Conservation (phyloP, 2,888 invertebrate species). For the Brassicogethes aeneus region DNA sequence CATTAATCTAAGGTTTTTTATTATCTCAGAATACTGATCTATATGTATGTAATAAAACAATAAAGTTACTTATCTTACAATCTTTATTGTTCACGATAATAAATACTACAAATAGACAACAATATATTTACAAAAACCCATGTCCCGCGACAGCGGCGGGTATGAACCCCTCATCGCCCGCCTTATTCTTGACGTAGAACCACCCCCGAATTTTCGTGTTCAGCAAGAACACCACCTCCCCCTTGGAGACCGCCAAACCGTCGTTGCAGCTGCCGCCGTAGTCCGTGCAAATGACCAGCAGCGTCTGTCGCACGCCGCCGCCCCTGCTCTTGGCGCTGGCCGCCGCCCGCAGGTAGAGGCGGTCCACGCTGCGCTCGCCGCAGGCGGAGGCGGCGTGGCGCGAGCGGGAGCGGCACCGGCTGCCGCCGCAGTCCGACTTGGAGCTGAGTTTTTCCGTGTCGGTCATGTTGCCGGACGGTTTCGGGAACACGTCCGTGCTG, state of each 20-base stretch:
- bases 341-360: conserved; percentile 55
- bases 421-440: conserved; percentile 58
- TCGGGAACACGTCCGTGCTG: conserved; percentile 71
- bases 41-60: no score
- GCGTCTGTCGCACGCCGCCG: conserved; percentile 50
- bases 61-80: no score
- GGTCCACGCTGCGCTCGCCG: conserved; percentile 66
- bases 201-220: conserved; percentile 52
- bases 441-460: conserved; percentile 62
- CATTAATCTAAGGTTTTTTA: no score
- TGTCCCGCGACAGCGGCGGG: conserved; percentile 70
- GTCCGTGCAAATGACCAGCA: conserved; percentile 62
- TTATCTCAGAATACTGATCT: no score
- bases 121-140: conserved; percentile 56
- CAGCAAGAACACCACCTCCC: conserved; percentile 66
- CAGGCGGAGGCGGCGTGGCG: conserved; percentile 39
- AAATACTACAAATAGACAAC: background rate
- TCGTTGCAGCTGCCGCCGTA: conserved; percentile 53
- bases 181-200: conserved; percentile 66
- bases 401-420: conserved; percentile 28
- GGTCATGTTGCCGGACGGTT: conserved; percentile 72
- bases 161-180: conserved; percentile 66
- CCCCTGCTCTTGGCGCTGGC: conserved; percentile 42
- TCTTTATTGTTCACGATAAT: background rate
- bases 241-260: conserved; percentile 56